phyloP scores from a whole-genome alignment of 2,888 invertebrate genomes.

The Dolichopus griseipennis region DNA sequence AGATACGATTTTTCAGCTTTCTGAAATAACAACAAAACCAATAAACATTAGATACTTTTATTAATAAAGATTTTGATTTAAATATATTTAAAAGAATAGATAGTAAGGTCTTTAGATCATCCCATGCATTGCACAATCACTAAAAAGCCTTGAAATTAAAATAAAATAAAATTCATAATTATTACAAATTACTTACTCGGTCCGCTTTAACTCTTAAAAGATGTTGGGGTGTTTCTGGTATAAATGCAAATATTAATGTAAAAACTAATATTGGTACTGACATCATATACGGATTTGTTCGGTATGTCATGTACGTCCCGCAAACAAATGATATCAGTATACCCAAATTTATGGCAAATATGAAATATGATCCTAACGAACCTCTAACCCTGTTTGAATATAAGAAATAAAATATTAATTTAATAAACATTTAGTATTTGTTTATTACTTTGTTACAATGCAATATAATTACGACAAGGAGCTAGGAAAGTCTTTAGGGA shows the following conservation, averaged over 20 bases:
- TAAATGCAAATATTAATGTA: constrained; percentile 30
- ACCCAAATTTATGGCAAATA: constrained; percentile 36
- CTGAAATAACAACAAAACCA: constrained; percentile 16
- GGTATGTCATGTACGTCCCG: constrained; percentile 33
- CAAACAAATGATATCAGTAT: constrained; percentile 33
- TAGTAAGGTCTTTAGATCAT: too few relatives aligned
- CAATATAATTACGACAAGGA: too few relatives aligned
- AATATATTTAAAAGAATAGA: too few relatives aligned
- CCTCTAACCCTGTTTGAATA: constrained; percentile 33
- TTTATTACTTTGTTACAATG: too few relatives aligned
- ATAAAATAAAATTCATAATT: too few relatives aligned
- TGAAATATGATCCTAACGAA: constrained; percentile 35
- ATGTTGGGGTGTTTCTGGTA: constrained; percentile 40
- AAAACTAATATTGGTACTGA: constrained; percentile 30
- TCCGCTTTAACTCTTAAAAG: constrained; percentile 26
- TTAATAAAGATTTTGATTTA: too few relatives aligned
- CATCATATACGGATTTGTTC: constrained; percentile 29
- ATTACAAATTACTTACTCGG: background rate
- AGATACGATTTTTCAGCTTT: constrained; percentile 36
- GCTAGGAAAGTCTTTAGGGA: too few relatives aligned
- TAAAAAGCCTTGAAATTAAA: too few relatives aligned
- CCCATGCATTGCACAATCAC: too few relatives aligned
- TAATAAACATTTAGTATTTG: too few relatives aligned
- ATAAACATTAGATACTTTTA: too few relatives aligned
- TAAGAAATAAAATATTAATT: background rate